Evolutionary conservation across 2,797 vertebrate genomes (phyloP), one percentile per base, ranked within the genome.

Genomic region (Melanotaenia nigrans): DNA sequence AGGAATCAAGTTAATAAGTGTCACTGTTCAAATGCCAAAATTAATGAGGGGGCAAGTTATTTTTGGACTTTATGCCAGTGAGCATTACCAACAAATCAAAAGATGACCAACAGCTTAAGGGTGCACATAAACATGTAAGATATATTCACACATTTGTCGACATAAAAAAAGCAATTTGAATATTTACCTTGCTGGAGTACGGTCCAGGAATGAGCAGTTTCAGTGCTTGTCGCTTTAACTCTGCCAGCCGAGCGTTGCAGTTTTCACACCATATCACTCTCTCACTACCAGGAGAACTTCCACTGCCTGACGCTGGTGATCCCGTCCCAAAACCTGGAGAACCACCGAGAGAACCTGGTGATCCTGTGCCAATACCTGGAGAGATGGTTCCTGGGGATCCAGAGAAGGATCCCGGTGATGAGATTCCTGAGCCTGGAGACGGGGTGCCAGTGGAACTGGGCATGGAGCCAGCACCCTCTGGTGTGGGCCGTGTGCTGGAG

Each of bases 281-380:
- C 76, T 98, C 97, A 9, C 97, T 98, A 58, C 97, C 97, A 3
- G 97, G 97, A 45, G 97, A 98, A 83, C 97, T 98, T 81, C 97
- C 97, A 73, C 96, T 97, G 73, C 97, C 97, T 0, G 97, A 99
- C 56, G 96, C 97, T 0, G 97, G 97, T 2, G 97, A 98, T 30
- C 97, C 97, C 0, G 97, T 97, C 77, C 97, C 97, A 84, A 98
- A 98, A 54, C 97, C 97, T 0, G 97, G 97, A 2, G 97, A 98
- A 57, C 97, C 97, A 38, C 97, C 97, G 5, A 98, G 90, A 30
- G 97, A 99, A 3, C 97, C 97, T 0, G 97, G 97, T 0, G 97
- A 99, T 62, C 96, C 96, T 62, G 96, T 97, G 70, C 97, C 96
- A 73, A 97, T 97, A 75, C 97, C 96, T 0, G 97, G 97, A 18